Percentiles rank a stretch among this genome's conserved stretches.
Conservation (phyloP, 92 coral and sea anemone genomes). For the Phenganax stokvisi region DNA sequence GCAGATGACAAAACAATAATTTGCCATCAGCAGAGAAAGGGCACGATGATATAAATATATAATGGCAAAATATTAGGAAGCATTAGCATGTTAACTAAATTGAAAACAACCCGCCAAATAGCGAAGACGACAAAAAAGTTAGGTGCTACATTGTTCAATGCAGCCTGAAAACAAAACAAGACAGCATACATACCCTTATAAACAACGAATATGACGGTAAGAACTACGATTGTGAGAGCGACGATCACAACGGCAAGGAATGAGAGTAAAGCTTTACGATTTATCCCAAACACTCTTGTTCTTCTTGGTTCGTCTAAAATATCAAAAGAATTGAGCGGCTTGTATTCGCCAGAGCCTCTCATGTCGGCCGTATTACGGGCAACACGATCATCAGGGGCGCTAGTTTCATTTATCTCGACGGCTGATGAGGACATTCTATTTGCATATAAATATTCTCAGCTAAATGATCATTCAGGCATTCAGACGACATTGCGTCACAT, state of each 20-base stretch:
- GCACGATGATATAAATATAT: not conserved
- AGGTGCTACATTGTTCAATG: slow-evolving; percentile 15
- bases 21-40: not conserved
- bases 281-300: slow-evolving; percentile 35
- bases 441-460: not conserved
- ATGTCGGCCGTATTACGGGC: not conserved
- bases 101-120: slow-evolving; percentile 5
- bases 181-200: slow-evolving; percentile 51
- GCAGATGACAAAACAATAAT: no score
- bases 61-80: not conserved
- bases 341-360: not conserved
- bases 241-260: slow-evolving; percentile 52
- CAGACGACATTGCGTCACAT: slow-evolving; percentile 8
- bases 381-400: not conserved
- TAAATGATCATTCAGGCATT: not conserved
- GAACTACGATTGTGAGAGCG: slow-evolving; percentile 49
- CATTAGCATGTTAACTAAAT: slow-evolving; percentile 8
- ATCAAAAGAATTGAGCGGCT: not conserved
- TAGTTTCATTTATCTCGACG: not conserved
- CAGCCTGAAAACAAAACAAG: not conserved
- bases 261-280: slow-evolving; percentile 58
- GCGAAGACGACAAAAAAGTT: not conserved
- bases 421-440: slow-evolving; percentile 1
- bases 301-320: slow-evolving; percentile 4
- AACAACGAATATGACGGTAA: slow-evolving; percentile 51